Evolutionary conservation across 2,113 vertebrate species (phyloP).

Genomic region (Columbina picui): DNA sequence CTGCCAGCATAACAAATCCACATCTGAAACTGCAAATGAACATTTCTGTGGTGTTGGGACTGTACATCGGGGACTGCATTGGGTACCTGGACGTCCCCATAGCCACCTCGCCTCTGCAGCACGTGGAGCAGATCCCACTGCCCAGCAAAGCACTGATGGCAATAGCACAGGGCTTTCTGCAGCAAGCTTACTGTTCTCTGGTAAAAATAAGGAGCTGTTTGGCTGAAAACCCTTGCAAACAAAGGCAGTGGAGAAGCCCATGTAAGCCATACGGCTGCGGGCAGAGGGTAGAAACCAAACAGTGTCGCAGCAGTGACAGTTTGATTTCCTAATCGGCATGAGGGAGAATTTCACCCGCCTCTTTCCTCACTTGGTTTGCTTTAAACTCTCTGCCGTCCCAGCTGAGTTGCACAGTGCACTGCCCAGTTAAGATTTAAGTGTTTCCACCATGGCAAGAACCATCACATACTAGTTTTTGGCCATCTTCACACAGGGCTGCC

Average conservation of each 20-base stretch:
- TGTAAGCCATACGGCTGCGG: not conserved
- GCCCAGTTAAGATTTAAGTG: not conserved
- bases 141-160: not conserved
- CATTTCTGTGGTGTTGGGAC: fast-evolving
- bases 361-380: not conserved
- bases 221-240: not conserved
- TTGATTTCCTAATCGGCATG: not conserved
- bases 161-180: not conserved
- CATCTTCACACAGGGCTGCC: not conserved
- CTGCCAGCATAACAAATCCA: not conserved
- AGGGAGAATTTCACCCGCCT: not conserved
- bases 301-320: not conserved
- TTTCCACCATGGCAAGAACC: not conserved
- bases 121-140: not conserved
- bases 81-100: fast-evolving
- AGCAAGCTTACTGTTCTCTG: not conserved
- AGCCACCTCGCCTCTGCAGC: not conserved
- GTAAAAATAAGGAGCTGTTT: not conserved
- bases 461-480: not conserved
- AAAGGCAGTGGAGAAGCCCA: not conserved
- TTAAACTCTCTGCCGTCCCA: not conserved
- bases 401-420: not conserved
- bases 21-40: not conserved
- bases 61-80: fast-evolving
- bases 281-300: not conserved